Conservation (phyloP, 2,888 invertebrate species). For the Acanthoscelides obtectus region DNA sequence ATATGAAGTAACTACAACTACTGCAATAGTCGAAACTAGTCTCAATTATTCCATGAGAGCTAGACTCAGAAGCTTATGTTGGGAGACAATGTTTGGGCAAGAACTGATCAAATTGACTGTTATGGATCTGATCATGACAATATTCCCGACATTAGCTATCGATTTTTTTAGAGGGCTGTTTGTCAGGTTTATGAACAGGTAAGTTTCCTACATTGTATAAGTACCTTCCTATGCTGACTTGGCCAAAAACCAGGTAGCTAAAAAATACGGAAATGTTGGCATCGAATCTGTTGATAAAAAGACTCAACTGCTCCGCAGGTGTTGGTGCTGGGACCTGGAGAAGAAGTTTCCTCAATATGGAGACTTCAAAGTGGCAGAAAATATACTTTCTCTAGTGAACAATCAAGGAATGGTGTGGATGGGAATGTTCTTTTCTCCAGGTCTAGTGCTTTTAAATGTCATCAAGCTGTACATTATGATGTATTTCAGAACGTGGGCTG, state of each 20-base stretch:
- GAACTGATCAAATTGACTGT: slow-evolving; percentile 93
- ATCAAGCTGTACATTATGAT: slow-evolving; percentile 87
- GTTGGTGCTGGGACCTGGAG: slow-evolving; percentile 98
- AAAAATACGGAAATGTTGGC: background rate
- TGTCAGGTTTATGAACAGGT: slow-evolving; percentile 80
- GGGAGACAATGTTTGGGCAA: slow-evolving; percentile 98
- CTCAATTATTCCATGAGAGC: slow-evolving; percentile 31
- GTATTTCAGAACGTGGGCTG: slow-evolving; percentile 95
- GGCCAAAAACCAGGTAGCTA: no score
- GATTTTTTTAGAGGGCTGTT: slow-evolving; percentile 92
- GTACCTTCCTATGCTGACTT: no score
- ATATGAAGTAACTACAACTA: slow-evolving; percentile 1
- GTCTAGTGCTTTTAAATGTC: slow-evolving; percentile 83
- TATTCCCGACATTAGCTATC: slow-evolving; percentile 74
- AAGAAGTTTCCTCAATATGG: slow-evolving; percentile 94
- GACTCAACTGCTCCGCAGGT: slow-evolving; percentile 36
- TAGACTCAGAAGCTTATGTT: slow-evolving; percentile 63
- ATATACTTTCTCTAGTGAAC: slow-evolving; percentile 91
- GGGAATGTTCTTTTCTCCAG: slow-evolving; percentile 97
- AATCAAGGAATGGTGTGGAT: slow-evolving; percentile 99
- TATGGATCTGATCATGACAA: slow-evolving; percentile 88
- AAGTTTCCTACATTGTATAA: background rate
- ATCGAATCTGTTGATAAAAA: background rate
- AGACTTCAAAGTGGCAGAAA: slow-evolving; percentile 98
- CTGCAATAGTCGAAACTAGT: slow-evolving; percentile 5